Evolutionary conservation across 2,888 invertebrate species (phyloP).

Genomic region (Strigamia crassipes): DNA sequence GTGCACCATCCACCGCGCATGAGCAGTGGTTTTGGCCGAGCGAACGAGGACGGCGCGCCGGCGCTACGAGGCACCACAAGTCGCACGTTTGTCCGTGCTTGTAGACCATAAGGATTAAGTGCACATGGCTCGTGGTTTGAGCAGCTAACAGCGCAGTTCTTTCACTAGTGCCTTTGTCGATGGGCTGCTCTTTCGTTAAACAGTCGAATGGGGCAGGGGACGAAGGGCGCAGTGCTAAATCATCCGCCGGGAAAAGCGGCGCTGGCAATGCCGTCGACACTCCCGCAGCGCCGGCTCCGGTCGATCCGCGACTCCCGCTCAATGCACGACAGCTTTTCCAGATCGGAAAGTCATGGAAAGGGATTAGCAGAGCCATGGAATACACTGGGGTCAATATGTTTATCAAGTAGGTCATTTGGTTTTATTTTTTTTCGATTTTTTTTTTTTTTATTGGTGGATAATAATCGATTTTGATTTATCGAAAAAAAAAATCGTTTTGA

Average conservation of each 20-base stretch:
- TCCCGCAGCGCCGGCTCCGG: conserved; percentile 51
- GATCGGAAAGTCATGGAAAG: conserved; percentile 89
- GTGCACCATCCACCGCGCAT: not conserved
- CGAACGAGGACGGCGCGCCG: not conserved
- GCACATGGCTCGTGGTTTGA: not conserved
- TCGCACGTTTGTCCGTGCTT: not conserved
- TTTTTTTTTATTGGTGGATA: too few relatives aligned
- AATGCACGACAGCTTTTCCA: conserved; percentile 85
- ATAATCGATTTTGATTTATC: too few relatives aligned
- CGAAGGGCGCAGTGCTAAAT: conserved; percentile 41
- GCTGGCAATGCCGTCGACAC: conserved; percentile 11
- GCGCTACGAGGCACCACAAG: not conserved
- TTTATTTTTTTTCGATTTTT: not conserved
- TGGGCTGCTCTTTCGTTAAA: conserved; percentile 36
- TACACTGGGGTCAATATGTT: conserved; percentile 89
- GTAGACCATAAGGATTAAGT: not conserved
- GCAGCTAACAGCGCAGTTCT: not conserved
- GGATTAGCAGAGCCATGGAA: conserved; percentile 84
- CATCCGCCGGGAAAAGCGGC: conserved; percentile 25
- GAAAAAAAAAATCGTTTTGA: too few relatives aligned
- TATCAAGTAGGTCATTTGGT: conserved; percentile 74
- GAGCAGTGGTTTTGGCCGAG: not conserved
- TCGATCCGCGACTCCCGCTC: conserved; percentile 77
- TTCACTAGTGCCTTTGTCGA: conserved; percentile 11
- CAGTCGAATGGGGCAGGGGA: conserved; percentile 2